Evolutionary conservation across 2,113 vertebrate genomes (phyloP).

Genomic region (Hipposideros armiger): DNA sequence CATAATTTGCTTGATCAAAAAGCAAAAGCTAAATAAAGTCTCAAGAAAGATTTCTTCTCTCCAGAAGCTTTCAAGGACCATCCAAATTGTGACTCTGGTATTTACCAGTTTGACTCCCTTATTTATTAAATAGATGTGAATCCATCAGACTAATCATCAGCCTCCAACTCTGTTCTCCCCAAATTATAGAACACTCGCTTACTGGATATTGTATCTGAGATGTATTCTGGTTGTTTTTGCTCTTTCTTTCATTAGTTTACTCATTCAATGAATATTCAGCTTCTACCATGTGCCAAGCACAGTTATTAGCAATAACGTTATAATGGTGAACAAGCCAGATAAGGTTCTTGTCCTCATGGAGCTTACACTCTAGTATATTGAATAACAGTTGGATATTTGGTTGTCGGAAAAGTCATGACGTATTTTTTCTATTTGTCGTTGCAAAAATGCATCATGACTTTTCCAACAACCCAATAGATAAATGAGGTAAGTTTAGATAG

Average conservation of each 20-base stretch:
- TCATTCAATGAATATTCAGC: neutral
- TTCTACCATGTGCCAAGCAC: neutral
- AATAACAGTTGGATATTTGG: neutral
- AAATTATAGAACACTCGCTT: neutral
- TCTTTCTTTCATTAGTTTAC: neutral
- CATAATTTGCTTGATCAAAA: neutral
- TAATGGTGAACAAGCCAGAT: neutral
- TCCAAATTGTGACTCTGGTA: neutral
- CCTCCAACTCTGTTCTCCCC: neutral
- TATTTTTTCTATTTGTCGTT: no score
- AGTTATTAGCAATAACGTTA: slow-evolving; percentile 8
- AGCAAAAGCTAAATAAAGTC: neutral
- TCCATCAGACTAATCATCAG: neutral
- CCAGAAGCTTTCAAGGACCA: neutral
- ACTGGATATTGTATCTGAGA: neutral
- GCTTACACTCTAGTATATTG: neutral
- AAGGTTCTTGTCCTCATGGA: neutral
- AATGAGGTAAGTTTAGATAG: neutral
- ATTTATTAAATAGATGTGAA: neutral
- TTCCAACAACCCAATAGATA: neutral
- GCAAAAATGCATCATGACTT: no score
- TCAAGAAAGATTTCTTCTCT: neutral
- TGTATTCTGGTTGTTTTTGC: neutral
- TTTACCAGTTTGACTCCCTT: neutral
- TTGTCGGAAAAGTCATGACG: no score